Base-by-base conservation (phyloP, 1,140 invertebrate genomes). In the Drosophila busckii region DNA sequence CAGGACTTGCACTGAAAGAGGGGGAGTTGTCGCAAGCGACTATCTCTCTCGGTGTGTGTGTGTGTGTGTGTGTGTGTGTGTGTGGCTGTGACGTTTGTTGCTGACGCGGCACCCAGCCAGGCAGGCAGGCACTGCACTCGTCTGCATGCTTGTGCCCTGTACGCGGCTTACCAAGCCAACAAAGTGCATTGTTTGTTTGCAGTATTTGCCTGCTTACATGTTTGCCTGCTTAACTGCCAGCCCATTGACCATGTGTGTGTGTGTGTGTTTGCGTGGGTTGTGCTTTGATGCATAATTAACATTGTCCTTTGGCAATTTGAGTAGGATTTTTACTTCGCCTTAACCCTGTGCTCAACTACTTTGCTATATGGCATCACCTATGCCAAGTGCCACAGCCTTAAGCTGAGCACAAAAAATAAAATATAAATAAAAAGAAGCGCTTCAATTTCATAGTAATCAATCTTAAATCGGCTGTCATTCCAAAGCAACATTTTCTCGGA, bases 251-350 rank as follows among this genome's bases (percentile, higher is more conserved):
- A 13, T 40, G 9, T 31, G 17, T 26, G 16, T 9, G 8, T 5
- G 8, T 15, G 28, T 35, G 22, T 37, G 29, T 3, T 17, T 31
- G 41, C 20, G 32, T 38, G 23, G 40, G 7, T 32, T 37, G 65
- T 75, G 64, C 76, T 83, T 83, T 70, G 65, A 60, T 70, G 76
- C 76, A 82, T 82, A 82, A 82, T 82, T 82, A 82, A 82, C 69
- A 82, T 82, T 82, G 75, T 82, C 75, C 75, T 82, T 82, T 82
- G 56, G 75, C 69, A 80, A 82, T 75, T 80, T 82, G 69, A 80
- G 75, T 62, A 73, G 65, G 54, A 55, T 60, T 56, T 73, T 69
- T 65, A 64, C 45, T 49, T 56, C 50, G 58, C 45, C 59, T 60
- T 60, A 68, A 66, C 41, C 55, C 56, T 62, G 31, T 44, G 17